These are phyloP conservation scores for silkworm (Bombyx mori) DNA, from an alignment of 1,140 invertebrate species.

Conservation along the genomic window DNA sequence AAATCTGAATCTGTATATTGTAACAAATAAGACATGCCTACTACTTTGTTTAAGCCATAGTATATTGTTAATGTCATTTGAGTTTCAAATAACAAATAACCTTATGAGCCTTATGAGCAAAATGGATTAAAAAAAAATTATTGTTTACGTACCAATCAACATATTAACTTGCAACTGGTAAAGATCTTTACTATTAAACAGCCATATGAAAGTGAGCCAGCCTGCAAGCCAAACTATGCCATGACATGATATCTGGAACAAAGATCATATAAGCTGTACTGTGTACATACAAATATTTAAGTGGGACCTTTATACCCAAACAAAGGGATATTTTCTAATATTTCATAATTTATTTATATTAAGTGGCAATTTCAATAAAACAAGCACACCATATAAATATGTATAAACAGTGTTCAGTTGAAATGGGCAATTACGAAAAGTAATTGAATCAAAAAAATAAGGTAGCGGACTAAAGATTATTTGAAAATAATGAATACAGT, in stretches of 20 bases:
- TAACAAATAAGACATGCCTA: too few species aligned
- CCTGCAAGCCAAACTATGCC: constrained; percentile 87
- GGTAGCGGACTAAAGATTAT: not conserved
- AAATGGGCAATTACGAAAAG: not conserved
- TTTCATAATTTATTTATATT: not conserved
- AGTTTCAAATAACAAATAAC: too few species aligned
- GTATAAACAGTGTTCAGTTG: too few species aligned
- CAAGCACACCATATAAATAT: too few species aligned
- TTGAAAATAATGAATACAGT: not conserved
- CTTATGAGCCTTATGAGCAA: too few species aligned
- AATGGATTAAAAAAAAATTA: too few species aligned
- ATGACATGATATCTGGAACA: constrained; percentile 85
- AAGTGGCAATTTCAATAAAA: too few species aligned
- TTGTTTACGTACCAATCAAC: constrained; percentile 74
- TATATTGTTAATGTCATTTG: too few species aligned
- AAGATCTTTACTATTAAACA: constrained; percentile 75
- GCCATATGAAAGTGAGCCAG: constrained; percentile 82
- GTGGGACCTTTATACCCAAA: not conserved
- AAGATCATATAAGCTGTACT: constrained; percentile 8
- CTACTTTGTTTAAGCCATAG: too few species aligned
- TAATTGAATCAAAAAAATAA: not conserved
- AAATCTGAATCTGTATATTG: too few species aligned
- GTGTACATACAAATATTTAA: constrained; percentile 1
- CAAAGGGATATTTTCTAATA: not conserved
- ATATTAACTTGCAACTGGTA: constrained; percentile 90